phyloP scores from a whole-genome alignment of 2,888 invertebrate species.

The Toxonevra muliebris region DNA sequence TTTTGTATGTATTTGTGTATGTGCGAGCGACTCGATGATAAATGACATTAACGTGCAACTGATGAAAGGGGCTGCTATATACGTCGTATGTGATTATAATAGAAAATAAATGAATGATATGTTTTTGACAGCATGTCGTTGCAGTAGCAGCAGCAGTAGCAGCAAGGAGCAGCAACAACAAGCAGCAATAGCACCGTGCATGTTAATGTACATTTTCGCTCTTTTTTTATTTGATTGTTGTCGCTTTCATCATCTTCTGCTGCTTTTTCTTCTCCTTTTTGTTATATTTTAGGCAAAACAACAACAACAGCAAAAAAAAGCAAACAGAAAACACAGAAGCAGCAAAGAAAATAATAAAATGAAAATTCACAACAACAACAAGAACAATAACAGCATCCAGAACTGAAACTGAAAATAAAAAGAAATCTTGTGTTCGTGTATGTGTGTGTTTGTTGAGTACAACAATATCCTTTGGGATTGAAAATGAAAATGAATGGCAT shows the following conservation, averaged over 20 bases:
- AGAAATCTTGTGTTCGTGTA: not conserved
- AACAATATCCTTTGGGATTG: not conserved
- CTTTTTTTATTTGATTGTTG: not conserved
- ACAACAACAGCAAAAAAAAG: not conserved
- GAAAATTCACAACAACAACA: not conserved
- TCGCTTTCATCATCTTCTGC: not conserved
- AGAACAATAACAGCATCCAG: too few species aligned
- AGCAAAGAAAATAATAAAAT: not conserved
- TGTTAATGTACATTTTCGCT: not conserved
- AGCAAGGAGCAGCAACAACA: slow-evolving; percentile 10
- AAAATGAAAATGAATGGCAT: slow-evolving; percentile 6
- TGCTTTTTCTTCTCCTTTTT: not conserved
- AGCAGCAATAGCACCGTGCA: not conserved
- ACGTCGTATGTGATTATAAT: slow-evolving; percentile 32
- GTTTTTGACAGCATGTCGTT: slow-evolving; percentile 35
- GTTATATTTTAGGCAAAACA: not conserved
- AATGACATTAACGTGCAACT: slow-evolving; percentile 35
- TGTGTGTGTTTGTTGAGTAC: not conserved
- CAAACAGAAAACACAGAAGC: not conserved
- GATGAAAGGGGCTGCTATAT: slow-evolving; percentile 29
- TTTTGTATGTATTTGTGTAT: slow-evolving; percentile 4
- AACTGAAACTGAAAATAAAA: not conserved
- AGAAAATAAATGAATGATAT: slow-evolving; percentile 34
- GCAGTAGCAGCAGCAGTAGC: slow-evolving; percentile 8
- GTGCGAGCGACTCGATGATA: slow-evolving; percentile 23